These are phyloP conservation scores for Acanthornis magna DNA, from an alignment of 2,797 vertebrate genomes.

Conservation along the genomic window DNA sequence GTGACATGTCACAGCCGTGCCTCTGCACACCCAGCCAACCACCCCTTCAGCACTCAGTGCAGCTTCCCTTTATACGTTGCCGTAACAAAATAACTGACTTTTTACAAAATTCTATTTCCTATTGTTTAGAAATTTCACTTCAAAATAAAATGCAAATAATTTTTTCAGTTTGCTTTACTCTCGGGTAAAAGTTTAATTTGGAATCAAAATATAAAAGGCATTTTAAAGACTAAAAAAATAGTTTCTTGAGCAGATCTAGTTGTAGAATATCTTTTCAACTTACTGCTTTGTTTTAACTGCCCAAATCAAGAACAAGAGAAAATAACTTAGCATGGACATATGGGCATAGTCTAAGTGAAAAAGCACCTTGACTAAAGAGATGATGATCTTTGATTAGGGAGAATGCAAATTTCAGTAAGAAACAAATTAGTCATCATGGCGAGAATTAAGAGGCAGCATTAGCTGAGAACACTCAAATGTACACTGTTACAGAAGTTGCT, in stretches of 20 bases:
- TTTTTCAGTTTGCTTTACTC: neutral
- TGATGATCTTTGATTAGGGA: slow-evolving; percentile 61
- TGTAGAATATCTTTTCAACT: slow-evolving; percentile 48
- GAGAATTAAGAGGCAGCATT: neutral
- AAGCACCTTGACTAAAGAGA: slow-evolving; percentile 63
- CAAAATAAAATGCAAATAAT: neutral
- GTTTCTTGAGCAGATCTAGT: neutral
- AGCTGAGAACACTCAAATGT: neutral
- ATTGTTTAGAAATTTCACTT: neutral
- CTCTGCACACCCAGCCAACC: neutral
- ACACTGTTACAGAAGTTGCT: neutral
- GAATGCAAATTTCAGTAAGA: slow-evolving; percentile 30
- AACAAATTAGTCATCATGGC: slow-evolving; percentile 38
- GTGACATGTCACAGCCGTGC: neutral
- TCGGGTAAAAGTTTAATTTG: neutral
- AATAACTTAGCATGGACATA: neutral
- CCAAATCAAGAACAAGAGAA: slow-evolving; percentile 53
- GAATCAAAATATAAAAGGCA: neutral
- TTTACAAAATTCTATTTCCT: neutral
- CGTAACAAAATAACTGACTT: neutral
- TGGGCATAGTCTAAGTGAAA: neutral
- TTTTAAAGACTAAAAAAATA: neutral
- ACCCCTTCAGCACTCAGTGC: neutral
- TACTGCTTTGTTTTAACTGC: slow-evolving; percentile 61
- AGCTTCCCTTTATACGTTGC: neutral